Base-by-base conservation (phyloP, 2,888 invertebrate species). In the Erpobdella octoculata region DNA sequence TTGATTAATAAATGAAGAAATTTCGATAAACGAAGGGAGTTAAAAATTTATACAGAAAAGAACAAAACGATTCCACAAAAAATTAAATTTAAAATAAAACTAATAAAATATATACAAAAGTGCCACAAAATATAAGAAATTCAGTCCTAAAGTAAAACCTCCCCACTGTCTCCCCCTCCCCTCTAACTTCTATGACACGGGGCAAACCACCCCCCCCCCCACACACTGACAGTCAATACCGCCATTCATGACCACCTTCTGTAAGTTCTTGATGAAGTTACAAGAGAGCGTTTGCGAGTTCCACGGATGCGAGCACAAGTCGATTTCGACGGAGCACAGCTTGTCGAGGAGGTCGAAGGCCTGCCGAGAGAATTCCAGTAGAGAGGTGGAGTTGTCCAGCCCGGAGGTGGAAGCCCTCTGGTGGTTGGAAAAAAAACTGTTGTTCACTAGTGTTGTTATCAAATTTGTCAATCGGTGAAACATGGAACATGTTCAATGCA, bases 301-400 rank as follows among this genome's bases (percentile, higher is more conserved):
- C 62, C 62, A 62, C 33, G 62, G 62, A 35, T 62, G 62, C 8
- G 28, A 28, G 62, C 62, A 62, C 33, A 62, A 33, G 31, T 62
- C 62, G 5, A 31, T 62, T 62, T 62, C 62, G 2, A 33, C 33
- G 4, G 31, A 31, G 33, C 33, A 35, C 31, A 62, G 31, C 35
- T 62, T 62, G 31, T 35, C 62, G 28, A 35, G n/a, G 35, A 62
- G 31, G 62, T 33, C 35, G 31, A 31, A 62, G n/a, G 35, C 31
- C n/a, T 31, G 28, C 62, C 33, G 31, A 35, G 33, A 31, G 31
- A 4, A 62, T 33, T 35, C 31, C 33, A 62, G 35, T 6, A 62
- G 31, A n/a, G 21, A 31, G 5, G n/a, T 35, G 18, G 62, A 62
- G n/a, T 62, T 62, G 31, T 62, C 33, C 31, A 62, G 62, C 2